Percentiles rank a stretch among this genome's conserved stretches.
These are phyloP conservation scores for Myrmecophaga tridactyla DNA, from an alignment of 2,113 vertebrate genomes.

Conservation along the genomic window DNA sequence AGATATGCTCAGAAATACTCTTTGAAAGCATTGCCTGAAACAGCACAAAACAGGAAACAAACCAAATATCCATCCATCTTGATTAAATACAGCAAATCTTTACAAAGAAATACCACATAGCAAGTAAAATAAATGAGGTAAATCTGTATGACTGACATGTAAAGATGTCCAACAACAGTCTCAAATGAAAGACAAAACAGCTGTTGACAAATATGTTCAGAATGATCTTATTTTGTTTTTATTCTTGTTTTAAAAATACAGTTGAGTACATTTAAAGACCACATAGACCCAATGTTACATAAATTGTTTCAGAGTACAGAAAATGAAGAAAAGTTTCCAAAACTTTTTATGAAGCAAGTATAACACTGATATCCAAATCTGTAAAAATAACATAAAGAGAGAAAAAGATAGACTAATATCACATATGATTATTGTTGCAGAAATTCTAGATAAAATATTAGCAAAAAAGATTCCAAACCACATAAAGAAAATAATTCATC, in stretches of 20 bases:
- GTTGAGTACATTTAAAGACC: conserved; percentile 20
- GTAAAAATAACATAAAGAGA: not conserved
- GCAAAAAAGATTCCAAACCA: not conserved
- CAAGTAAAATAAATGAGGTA: not conserved
- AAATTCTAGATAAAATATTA: conserved; percentile 28
- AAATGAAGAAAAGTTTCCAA: not conserved
- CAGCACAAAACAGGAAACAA: conserved; percentile 38
- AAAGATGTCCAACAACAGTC: not conserved
- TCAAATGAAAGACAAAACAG: conserved; percentile 1
- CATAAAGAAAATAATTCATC: not conserved
- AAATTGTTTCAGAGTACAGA: not conserved
- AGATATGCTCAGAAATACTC: conserved; percentile 50
- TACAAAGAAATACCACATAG: not conserved
- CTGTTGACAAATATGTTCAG: not conserved
- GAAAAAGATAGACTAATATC: not conserved
- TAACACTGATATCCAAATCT: not conserved
- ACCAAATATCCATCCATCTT: not conserved
- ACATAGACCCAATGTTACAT: not conserved
- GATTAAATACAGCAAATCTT: not conserved
- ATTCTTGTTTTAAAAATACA: conserved; percentile 3
- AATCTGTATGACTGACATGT: not conserved
- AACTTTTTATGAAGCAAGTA: conserved; percentile 18
- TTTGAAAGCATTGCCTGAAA: conserved; percentile 42
- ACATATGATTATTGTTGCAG: not conserved
- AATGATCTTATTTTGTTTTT: not conserved